These are phyloP conservation scores for Pedetes capensis DNA, from an alignment of 2,113 vertebrate genomes.

Conservation along the genomic window DNA sequence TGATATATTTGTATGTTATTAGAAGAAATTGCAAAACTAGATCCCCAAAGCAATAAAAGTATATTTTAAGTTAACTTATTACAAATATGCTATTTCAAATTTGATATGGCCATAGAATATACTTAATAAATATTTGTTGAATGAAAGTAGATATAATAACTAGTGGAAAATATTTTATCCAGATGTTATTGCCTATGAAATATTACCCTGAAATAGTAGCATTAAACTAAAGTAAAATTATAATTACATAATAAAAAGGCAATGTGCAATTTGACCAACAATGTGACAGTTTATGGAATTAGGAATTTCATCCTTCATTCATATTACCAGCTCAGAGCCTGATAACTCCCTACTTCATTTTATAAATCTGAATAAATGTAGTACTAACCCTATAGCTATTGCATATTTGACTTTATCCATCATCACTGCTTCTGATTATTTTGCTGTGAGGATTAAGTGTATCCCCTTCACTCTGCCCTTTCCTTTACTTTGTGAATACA, in stretches of 20 bases:
- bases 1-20: background rate
- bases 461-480: background rate
- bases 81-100: background rate
- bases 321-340: background rate
- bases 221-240: background rate
- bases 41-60: background rate
- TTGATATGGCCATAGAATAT: background rate
- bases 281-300: background rate
- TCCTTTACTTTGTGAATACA: slow-evolving; percentile 27
- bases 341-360: background rate
- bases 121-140: background rate
- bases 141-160: background rate
- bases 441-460: slow-evolving; percentile 45
- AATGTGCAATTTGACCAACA: background rate
- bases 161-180: slow-evolving; percentile 18
- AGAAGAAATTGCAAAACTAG: background rate
- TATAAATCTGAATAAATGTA: slow-evolving; percentile 47
- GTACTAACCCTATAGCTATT: slow-evolving; percentile 20
- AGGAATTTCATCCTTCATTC: background rate
- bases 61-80: background rate
- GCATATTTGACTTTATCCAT: background rate
- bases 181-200: background rate
- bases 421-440: slow-evolving; percentile 49
- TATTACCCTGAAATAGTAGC: background rate
- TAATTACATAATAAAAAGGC: background rate